Evolutionary conservation across 2,888 invertebrate species (phyloP), one percentile per base, ranked within the genome.

Genomic region (Altica lythri): DNA sequence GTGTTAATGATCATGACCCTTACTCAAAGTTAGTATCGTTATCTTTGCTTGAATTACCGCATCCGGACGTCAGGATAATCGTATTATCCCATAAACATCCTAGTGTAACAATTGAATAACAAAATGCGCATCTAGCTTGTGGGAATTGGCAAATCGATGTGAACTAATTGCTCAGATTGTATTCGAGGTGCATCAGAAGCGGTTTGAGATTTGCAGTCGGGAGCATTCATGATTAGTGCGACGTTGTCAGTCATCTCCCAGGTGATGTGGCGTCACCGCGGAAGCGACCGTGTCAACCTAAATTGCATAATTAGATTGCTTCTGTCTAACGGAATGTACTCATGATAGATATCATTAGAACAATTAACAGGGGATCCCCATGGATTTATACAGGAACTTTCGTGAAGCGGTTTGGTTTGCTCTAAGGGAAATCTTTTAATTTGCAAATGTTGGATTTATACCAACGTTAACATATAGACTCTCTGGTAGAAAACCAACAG

Each of bases 221-320:
- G n/a, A 45, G 57, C 57, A 57, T 61, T 62, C 59, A 63, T 67
- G 66, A 73, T 72, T 73, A 72, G 71, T 69, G 71, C 69, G 69
- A 64, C 68, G 65, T 71, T 74, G 73, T 73, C 74, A 72, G 69
- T 73, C 73, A 71, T 66, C 67, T 68, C 68, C 67, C 65, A 57
- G 63, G 55, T 44, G 57, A 49, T 50, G 38, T 59, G 65, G 66
- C 69, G 63, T 65, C 66, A 58, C 57, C 65, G 61, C 64, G 56
- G n/a, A 62, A 64, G 67, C 55, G 63, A 67, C 61, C 69, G 61
- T 71, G 72, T 70, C 71, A 68, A 65, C 63, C 69, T 63, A 70
- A 70, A 73, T 72, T 72, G 72, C 70, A 74, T 75, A 75, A 75
- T 75, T 74, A 72, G 72, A 74, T 75, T 72, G 70, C 63, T 65